Base-by-base conservation (phyloP, 2,888 invertebrate species). In the Xestia xanthographa region DNA sequence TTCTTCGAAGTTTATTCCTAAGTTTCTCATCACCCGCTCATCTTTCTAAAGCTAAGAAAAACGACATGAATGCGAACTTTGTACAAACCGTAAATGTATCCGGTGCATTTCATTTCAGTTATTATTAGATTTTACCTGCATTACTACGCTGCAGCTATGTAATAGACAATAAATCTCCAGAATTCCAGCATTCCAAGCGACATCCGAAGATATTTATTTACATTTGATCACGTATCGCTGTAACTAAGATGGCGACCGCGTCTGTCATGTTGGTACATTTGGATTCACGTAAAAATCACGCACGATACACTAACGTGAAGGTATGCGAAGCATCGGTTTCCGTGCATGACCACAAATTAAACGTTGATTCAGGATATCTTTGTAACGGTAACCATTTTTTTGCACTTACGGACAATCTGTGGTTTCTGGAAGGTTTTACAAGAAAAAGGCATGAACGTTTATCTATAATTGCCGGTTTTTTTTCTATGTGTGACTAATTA, bases 321-420 rank as follows among this genome's bases (percentile, higher is more conserved):
- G 70, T 68, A 86, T 86, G 86, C 75, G 66, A 87, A 60, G 65
- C 66, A 76, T 80, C 62, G 38, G 69, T 74, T 80, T 87, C 86
- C 83, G 77, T 79, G 82, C 87, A 74, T 74, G 75, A 63, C 60
- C 74, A 79, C 73, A 80, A 87, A 86, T 80, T 80, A 83, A 85
- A 66, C 73, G 74, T 71, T 53, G 63, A 79, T 79, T 85, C 77
- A 83, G 77, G 74, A 85, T 85, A 77, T 72, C 38, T 73, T 71
- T 63, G 43, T 67, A 73, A 65, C 8, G 48, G 72, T 79, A 26
- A 66, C 79, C 69, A 84, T 67, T 65, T 60, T 8, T 69, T 76
- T 67, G 5, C 20, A n/a, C 8, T 58, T 41, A n/a, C 26, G 70
- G 58, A 76, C 56, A 67, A 11, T 58, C 20, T 12, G 20, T 34